Base-by-base conservation (phyloP, 2,113 vertebrate species). In the Bungarus multicinctus region DNA sequence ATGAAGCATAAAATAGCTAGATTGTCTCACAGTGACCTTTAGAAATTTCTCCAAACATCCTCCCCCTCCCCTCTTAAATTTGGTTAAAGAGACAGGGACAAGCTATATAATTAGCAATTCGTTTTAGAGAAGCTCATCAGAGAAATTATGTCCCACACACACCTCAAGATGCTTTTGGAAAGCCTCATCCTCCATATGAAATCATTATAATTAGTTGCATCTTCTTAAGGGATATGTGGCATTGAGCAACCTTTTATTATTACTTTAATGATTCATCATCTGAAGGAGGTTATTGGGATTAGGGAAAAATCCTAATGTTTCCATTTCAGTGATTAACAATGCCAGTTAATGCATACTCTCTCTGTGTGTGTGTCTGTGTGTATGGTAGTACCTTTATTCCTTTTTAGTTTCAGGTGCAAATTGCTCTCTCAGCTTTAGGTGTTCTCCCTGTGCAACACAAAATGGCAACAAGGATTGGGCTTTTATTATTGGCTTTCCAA, bases 211-310 rank as follows among this genome's bases (percentile, higher is more conserved):
- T 94, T 94, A 96, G 55, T 47, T 94, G 52, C 93, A 54, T 88
- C 60, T 50, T 96, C 92, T 92, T 58, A 11, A 89, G 95, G 58
- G 85, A 94, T 4, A 43, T 0, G 34, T 27, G 14, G 74, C 43
- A 85, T 39, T 14, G 92, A 91, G 9, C 58, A 94, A 25, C 89
- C 89, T 53, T 94, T 95, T 94, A 95, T 93, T 96, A 93, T 55
- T 95, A 90, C 91, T 95, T 92, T 86, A 95, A 96, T 0, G 12
- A 93, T 50, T 95, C 93, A 43, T 86, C 58, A 93, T 91, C 91
- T 94, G 92, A 91, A 94, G 60, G 55, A 93, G 93, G 93, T 95
- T 95, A 90, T 85, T 91, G 91, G 94, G 22, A 93, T 2, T 20
- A 95, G 50, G 7, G n/a, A 43, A 43, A 39, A 7, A 94, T 50